Percentiles rank a stretch among this genome's conserved stretches.
Evolutionary conservation across 2,797 vertebrate species (phyloP).

Genomic region (Buceros bicornis): DNA sequence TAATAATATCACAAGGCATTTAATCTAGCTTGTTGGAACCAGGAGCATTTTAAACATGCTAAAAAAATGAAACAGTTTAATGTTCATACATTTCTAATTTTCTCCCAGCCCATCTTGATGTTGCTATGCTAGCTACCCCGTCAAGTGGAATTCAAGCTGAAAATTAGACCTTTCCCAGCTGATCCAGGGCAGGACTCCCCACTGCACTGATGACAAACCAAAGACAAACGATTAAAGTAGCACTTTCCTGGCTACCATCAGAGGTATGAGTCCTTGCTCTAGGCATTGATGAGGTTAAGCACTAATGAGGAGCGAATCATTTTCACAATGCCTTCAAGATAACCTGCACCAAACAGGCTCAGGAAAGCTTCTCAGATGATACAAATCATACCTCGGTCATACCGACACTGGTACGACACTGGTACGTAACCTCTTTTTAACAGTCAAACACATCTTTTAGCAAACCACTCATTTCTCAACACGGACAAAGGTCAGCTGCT

Average conservation of each 20-base stretch:
- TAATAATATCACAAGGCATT: not conserved
- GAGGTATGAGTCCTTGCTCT: not conserved
- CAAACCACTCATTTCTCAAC: not conserved
- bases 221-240: not conserved
- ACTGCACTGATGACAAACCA: not conserved
- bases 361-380: not conserved
- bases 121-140: not conserved
- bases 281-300: not conserved
- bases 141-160: not conserved
- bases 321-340: slow-evolving; percentile 9
- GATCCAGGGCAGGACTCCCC: not conserved
- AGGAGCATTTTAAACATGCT: not conserved
- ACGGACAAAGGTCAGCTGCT: not conserved
- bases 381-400: slow-evolving; percentile 1
- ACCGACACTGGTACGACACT: not conserved
- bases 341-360: not conserved
- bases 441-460: not conserved
- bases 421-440: slow-evolving; percentile 15
- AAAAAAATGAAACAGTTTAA: not conserved
- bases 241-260: not conserved
- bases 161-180: not conserved
- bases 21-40: not conserved
- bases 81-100: not conserved
- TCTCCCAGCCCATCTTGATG: not conserved
- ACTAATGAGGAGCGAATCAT: not conserved